These are phyloP conservation scores for Apocrypta bakeri DNA, from an alignment of 1,140 invertebrate genomes.

Conservation along the genomic window DNA sequence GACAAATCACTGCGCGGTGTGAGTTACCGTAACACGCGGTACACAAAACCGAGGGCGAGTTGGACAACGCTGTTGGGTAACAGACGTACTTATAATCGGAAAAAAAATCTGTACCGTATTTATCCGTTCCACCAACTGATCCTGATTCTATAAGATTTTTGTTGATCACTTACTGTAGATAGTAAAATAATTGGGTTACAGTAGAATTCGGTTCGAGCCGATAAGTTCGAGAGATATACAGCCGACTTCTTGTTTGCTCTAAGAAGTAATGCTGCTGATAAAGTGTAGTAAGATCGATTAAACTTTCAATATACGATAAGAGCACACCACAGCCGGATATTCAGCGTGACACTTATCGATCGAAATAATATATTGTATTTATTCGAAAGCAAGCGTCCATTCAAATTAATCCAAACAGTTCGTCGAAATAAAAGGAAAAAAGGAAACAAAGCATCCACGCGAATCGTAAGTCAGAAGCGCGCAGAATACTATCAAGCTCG, in stretches of 20 bases:
- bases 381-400: no score
- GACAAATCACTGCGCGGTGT: slow-evolving; percentile 62
- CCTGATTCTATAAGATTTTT: neutral
- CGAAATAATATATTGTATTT: neutral
- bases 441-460: no score
- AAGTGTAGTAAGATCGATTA: neutral
- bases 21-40: slow-evolving; percentile 53
- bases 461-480: no score
- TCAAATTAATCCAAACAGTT: neutral
- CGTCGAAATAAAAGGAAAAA: no score
- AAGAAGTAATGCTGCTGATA: neutral
- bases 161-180: no score
- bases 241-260: neutral
- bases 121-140: no score
- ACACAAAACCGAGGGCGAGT: neutral
- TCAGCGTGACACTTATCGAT: neutral
- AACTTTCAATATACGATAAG: neutral
- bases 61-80: slow-evolving; percentile 55
- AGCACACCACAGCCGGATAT: no score
- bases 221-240: neutral
- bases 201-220: neutral
- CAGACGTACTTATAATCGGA: neutral
- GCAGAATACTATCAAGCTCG: slow-evolving; percentile 11
- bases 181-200: neutral
- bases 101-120: no score